Evolutionary conservation across 1,140 invertebrate genomes (phyloP), one percentile per base, ranked within the genome.

Genomic region (Euura saliciscinereae): DNA sequence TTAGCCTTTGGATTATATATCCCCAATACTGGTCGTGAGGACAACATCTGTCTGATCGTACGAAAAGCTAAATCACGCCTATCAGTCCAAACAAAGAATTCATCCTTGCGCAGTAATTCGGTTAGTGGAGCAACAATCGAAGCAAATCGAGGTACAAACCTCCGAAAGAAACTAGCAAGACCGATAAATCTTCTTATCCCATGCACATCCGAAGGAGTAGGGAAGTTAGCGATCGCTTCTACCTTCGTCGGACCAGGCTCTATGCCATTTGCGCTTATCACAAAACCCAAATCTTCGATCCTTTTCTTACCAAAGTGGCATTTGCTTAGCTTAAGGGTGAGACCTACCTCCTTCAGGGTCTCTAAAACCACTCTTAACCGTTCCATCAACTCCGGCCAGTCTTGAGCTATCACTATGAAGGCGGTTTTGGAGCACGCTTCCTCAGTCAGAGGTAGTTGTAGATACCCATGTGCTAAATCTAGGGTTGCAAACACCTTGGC

Each of bases 381-480:
- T 66, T 86, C 77, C 10, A 86, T 75, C 64, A 86, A 80, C 6
- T 74, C 82, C 42, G 74, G 51, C 28, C 76, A 89, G 78, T 2
- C 46, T 42, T 69, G n/a, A 2, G 45, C 67, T 45, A 45, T 2
- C 43, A 73, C n/a, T 6, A 86, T 80, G 68, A 87, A 87, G 0
- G 80, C 84, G 6, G 84, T 86, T 46, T 82, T 75, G 43, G 75
- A 80, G 74, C 83, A 82, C 2, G 80, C 76, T 45, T 78, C 75
- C 44, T 82, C 75, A 1, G 86, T 70, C 2, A 86, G 43, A 2
- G 77, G 77, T 0, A 88, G 77, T 66, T 87, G 84, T 11, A 83
- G 79, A 70, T 81, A 86, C 0, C 82, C 83, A 45, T 74, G 89
- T 43, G 77, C 89, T 66, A 90, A 78, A 81, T 90, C 89, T 2